Conservation (phyloP, 2,797 vertebrate genomes). For the Arctocebus calabarensis region DNA sequence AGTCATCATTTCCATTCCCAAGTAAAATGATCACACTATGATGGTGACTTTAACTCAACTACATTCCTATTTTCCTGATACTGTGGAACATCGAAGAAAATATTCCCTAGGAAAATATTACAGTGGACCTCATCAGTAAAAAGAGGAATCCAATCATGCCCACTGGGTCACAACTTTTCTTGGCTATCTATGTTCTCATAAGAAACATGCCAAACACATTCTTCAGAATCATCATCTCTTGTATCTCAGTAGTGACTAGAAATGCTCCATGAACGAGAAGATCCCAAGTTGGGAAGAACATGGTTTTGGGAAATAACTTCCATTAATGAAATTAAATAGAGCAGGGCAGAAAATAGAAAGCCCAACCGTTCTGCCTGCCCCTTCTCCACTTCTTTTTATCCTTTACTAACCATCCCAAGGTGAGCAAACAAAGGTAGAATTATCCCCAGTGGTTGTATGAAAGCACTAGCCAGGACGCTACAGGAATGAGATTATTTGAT, state of each 20-base stretch:
- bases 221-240: not conserved
- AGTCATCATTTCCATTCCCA: not conserved
- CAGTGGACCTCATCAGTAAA: not conserved
- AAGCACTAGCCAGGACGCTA: not conserved
- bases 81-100: not conserved
- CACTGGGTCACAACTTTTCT: not conserved
- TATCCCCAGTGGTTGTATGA: not conserved
- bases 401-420: not conserved
- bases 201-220: not conserved
- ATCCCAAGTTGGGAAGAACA: not conserved
- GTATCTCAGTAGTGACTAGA: not conserved
- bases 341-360: not conserved
- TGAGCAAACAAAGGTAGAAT: not conserved
- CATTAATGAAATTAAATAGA: constrained; percentile 31
- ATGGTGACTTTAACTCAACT: not conserved
- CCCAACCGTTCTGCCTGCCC: not conserved
- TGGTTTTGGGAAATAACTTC: not conserved
- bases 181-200: not conserved
- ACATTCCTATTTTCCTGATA: not conserved
- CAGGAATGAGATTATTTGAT: not conserved
- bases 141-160: not conserved
- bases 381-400: not conserved
- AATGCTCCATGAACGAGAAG: not conserved
- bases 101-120: not conserved
- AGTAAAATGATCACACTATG: not conserved